Conservation (phyloP, 37 sponge, comb jelly and placozoan species). For the Diacarnus erythraeanus region DNA sequence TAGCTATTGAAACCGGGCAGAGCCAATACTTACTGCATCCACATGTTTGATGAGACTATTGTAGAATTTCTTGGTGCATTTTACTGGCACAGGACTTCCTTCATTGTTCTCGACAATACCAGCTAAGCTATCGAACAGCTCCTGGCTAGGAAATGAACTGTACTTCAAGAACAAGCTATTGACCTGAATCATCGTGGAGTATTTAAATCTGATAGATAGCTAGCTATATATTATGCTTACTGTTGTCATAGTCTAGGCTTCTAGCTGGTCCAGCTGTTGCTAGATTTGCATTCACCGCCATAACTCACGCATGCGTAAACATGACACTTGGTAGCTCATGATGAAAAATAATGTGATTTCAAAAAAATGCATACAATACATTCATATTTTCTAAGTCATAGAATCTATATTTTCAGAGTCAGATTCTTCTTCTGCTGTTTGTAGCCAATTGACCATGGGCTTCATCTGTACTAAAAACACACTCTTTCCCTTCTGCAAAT, state of each 20-base stretch:
- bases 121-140: constrained; percentile 11
- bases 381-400: too few relatives aligned
- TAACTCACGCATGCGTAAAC: too few relatives aligned
- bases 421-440: constrained; percentile 89
- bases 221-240: too few relatives aligned
- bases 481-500: constrained; percentile 79
- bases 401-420: constrained; percentile 39
- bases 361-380: too few relatives aligned
- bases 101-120: neutral
- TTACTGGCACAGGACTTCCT: constrained; percentile 18
- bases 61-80: constrained; percentile 45
- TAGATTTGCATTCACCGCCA: too few relatives aligned
- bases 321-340: too few relatives aligned
- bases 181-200: neutral
- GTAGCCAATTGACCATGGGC: constrained; percentile 92
- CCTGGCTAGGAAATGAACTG: too few relatives aligned
- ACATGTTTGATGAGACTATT: constrained; percentile 2
- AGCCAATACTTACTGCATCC: constrained; percentile 12
- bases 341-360: too few relatives aligned
- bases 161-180: constrained; percentile 9
- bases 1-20: neutral
- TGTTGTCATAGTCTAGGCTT: too few relatives aligned
- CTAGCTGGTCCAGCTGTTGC: too few relatives aligned
- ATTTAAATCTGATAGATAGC: too few relatives aligned
- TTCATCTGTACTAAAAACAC: constrained; percentile 89